Evolutionary conservation across 1,140 invertebrate species (phyloP).

Genomic region (Aphis craccivora): DNA sequence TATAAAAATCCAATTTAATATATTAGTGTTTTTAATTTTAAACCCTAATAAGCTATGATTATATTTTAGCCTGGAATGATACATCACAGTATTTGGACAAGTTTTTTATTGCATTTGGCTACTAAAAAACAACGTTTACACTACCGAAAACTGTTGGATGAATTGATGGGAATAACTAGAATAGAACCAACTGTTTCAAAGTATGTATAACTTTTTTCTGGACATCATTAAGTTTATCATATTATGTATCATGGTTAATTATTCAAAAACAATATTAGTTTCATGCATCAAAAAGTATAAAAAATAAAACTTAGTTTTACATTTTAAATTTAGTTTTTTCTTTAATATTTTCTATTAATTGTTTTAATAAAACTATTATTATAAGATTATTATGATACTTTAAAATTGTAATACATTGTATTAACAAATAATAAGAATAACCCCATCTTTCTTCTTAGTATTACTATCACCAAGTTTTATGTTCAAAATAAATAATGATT

Average conservation of each 20-base stretch:
- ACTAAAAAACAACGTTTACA: not conserved
- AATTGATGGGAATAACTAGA: constrained; percentile 13
- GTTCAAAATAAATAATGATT: not conserved
- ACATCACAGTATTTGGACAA: not conserved
- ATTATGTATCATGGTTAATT: not conserved
- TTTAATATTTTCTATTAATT: no score
- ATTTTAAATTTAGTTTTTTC: no score
- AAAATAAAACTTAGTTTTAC: not conserved
- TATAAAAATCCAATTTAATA: not conserved
- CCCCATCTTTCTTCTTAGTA: no score
- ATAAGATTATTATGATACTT: no score
- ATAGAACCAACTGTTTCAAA: not conserved
- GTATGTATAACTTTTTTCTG: not conserved
- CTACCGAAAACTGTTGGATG: not conserved
- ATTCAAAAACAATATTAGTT: not conserved
- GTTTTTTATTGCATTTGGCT: not conserved
- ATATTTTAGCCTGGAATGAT: not conserved
- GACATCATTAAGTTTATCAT: not conserved
- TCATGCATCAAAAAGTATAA: not conserved
- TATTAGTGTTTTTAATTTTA: not conserved
- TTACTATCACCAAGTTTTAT: not conserved
- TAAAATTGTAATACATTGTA: no score
- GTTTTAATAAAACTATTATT: no score
- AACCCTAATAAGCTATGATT: not conserved
- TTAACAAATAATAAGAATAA: no score